phyloP scores from a whole-genome alignment of 2,113 vertebrate species.

The Neofelis nebulosa region DNA sequence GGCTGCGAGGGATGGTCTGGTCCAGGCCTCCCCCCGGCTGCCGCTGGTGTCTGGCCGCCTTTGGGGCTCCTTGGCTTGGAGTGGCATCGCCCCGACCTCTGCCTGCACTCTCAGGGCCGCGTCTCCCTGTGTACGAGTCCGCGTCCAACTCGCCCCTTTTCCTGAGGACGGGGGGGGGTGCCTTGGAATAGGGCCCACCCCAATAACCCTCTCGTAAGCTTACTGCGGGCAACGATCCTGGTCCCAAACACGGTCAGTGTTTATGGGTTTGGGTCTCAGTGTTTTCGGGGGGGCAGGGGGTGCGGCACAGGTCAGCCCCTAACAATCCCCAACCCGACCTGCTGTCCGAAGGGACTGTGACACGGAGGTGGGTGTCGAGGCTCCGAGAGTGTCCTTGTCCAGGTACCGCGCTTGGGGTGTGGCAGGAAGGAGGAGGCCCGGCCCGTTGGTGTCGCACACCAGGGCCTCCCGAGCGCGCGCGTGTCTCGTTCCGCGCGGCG shows the following conservation, averaged over 20 bases:
- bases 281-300: background rate
- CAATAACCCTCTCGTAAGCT: too few relatives aligned
- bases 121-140: background rate
- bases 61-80: accelerated
- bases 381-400: background rate
- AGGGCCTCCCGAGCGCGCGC: accelerated
- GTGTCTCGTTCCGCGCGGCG: accelerated
- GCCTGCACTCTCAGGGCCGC: accelerated
- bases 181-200: background rate
- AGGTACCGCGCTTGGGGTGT: background rate
- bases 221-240: accelerated
- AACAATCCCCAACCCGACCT: background rate
- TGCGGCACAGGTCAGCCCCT: too few relatives aligned
- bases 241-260: background rate
- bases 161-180: background rate
- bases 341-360: background rate
- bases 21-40: accelerated
- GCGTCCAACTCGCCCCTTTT: background rate
- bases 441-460: background rate
- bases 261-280: background rate
- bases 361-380: accelerated
- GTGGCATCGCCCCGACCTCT: accelerated
- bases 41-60: accelerated
- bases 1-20: background rate
- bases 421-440: background rate